Evolutionary conservation across 2,888 invertebrate genomes (phyloP), one percentile per base, ranked within the genome.

Genomic region (Diaprepes abbreviatus): DNA sequence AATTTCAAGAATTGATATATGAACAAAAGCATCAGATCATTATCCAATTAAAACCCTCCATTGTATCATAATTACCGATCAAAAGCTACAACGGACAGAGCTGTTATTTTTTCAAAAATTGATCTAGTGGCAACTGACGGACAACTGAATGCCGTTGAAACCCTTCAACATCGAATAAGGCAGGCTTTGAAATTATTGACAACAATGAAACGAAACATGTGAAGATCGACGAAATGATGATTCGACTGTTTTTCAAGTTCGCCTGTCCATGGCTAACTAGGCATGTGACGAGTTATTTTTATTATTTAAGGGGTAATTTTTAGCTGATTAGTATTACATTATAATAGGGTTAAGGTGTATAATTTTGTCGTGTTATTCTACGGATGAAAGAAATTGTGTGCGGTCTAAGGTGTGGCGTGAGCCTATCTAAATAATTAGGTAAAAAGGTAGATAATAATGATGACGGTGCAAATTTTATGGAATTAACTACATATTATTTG

Each of bases 101-200:
- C 79, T 82, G 82, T 82, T 82, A 82, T 82, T 82, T 80, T 80
- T 80, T 77, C 78, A 74, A 79, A 79, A 80, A 81, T 50, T 79
- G 81, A 79, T 82, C 80, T 80, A 82, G 81, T 82, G 82, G 81
- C 80, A 79, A 77, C 77, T 81, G 82, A 82, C 79, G 77, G 82
- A 82, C 81, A 77, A 76, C 73, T 81, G 79, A 82, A 82, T 81
- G 74, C 76, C 72, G 73, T 31, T 28, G 55, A 45, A 64, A 38
- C 60, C 71, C 60, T 75, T 77, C 81, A 81, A 80, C 80, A 79
- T 78, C 79, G 78, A 77, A 73, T 80, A 77, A 81, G 80, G 79
- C 75, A 76, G 77, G 71, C 78, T 78, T 80, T 80, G 79, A 79
- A 79, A 79, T 76, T 75, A 77, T 77, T 75, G 75, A 75, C 78